Evolutionary conservation across 2,797 vertebrate genomes (phyloP), one percentile per base, ranked within the genome.

Genomic region (Sitta carolinensis): DNA sequence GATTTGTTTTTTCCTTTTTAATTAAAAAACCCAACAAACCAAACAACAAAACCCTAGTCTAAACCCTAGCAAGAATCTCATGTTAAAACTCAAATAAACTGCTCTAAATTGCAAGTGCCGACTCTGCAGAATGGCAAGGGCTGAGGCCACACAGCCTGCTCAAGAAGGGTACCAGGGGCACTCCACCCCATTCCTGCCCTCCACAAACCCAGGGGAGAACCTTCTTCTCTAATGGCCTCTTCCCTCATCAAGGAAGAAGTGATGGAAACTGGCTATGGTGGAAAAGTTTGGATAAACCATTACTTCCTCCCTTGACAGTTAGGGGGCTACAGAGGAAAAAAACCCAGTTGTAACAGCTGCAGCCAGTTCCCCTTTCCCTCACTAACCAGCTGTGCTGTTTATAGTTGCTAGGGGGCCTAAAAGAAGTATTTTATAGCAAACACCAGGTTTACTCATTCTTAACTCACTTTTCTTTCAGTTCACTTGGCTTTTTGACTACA

Each of bases 331-430:
- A 10, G 9, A 86, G 50, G 69, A 89, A 78, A 89, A 58, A 92
- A 6, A 12, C 67, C 73, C 4, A 16, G 3, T 36, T 29, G 9
- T 18, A 26, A 66, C 9, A 1, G 13, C 10, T 90, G 55, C 34
- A 73, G 19, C 10, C 32, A 48, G 59, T 91, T 95, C 88, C 74
- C 17, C 57, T 96, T 95, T 94, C 69, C 36, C 4, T 3, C 51
- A 22, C 10, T 87, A 22, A 7, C 51, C 48, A 79, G 25, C 23
- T 75, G 16, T 8, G 0, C 30, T 81, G 63, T 85, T 82, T 86
- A 38, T 62, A 79, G 83, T 22, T 8, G 3, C 55, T 27, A 16
- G 11, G 21, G 42, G 19, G 11, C 10, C 45, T 55, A 84, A 81
- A 74, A 64, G 9, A 77, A 34, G 6, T 21, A 3, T 69, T 83